Evolutionary conservation across 1,140 invertebrate genomes (phyloP).

Genomic region (Drosophila melanica): DNA sequence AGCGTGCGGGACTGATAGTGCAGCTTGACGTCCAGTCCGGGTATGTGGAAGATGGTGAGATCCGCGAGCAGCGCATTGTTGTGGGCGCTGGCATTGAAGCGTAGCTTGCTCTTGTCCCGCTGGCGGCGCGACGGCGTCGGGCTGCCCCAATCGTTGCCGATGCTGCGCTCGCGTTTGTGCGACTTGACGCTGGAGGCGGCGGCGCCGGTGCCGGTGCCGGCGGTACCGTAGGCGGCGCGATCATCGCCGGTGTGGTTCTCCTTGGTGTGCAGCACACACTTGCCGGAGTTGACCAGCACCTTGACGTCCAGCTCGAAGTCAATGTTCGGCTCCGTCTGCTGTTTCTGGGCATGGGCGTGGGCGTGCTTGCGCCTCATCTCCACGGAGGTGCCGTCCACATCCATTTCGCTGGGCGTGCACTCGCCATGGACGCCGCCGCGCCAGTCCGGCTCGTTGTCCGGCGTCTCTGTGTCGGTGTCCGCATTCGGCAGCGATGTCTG

Average conservation of each 20-base stretch:
- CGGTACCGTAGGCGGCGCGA: conserved; percentile 85
- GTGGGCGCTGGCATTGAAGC: conserved; percentile 72
- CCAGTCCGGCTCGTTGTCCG: conserved; percentile 87
- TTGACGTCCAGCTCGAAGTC: conserved; percentile 98
- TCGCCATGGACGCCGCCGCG: conserved; percentile 59
- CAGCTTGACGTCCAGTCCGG: conserved; percentile 96
- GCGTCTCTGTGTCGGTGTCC: conserved; percentile 88
- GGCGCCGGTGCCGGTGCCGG: conserved; percentile 85
- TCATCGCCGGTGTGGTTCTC: conserved; percentile 89
- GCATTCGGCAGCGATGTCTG: conserved; percentile 90
- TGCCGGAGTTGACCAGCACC: conserved; percentile 97
- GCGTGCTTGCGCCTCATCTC: conserved; percentile 87
- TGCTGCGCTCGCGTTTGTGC: conserved; percentile 78
- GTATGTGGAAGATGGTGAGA: conserved; percentile 96
- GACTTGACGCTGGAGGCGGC: conserved; percentile 64
- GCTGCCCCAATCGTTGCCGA: conserved; percentile 84
- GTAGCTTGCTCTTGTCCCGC: conserved; percentile 84
- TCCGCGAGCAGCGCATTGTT: conserved; percentile 88
- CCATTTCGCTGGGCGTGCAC: conserved; percentile 83
- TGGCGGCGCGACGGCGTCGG: conserved; percentile 85
- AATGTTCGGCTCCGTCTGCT: conserved; percentile 95
- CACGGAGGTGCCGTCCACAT: conserved; percentile 88
- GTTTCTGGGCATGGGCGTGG: conserved; percentile 73
- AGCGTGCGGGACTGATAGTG: conserved; percentile 94
- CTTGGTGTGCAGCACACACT: conserved; percentile 98